Evolutionary conservation across 2,113 vertebrate genomes (phyloP).

Genomic region (Neotoma lepida): DNA sequence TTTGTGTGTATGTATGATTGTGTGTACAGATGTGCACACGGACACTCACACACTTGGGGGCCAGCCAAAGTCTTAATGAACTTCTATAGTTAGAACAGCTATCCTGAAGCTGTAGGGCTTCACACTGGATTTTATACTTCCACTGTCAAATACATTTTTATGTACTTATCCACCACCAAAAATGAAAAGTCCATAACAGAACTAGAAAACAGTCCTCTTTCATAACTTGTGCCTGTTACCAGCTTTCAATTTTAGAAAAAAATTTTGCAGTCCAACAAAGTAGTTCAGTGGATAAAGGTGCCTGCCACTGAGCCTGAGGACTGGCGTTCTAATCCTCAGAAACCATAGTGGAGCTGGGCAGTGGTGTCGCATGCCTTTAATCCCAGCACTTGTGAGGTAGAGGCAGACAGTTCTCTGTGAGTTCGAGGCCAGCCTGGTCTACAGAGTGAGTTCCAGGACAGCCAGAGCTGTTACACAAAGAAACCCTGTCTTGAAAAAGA

Average conservation of each 20-base stretch:
- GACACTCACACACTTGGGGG: neutral
- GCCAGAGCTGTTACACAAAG: no score
- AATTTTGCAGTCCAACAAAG: neutral
- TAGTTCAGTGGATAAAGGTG: neutral
- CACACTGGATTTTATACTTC: neutral
- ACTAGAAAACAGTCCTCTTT: neutral
- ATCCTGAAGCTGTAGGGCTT: neutral
- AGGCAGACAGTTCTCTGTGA: neutral
- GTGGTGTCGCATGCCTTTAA: neutral
- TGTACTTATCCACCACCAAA: neutral
- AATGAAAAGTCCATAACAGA: neutral
- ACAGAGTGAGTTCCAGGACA: no score
- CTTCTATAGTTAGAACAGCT: neutral
- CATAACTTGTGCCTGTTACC: neutral
- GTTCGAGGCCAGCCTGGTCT: neutral
- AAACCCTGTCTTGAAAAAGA: no score
- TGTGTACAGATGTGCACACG: neutral
- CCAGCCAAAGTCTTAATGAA: neutral
- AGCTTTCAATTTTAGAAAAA: neutral
- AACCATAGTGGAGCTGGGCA: neutral
- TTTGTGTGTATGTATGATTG: neutral
- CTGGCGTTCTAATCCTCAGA: neutral
- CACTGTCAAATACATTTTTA: neutral
- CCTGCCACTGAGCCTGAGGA: neutral
- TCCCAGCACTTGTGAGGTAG: neutral